Base-by-base conservation (phyloP, 2,797 vertebrate genomes). In the Fistularia tabacaria region DNA sequence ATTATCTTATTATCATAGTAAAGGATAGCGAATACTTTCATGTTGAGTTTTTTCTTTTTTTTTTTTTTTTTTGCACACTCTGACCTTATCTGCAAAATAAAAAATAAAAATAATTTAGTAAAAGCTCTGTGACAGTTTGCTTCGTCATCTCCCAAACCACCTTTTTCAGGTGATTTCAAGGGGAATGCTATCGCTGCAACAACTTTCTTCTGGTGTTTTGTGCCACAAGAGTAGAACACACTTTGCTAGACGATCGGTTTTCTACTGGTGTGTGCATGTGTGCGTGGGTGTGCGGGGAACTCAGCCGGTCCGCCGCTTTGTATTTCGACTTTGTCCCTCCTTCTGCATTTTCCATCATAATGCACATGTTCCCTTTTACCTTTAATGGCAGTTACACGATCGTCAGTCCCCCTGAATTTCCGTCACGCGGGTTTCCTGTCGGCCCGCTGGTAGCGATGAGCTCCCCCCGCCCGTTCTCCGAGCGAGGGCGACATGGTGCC, bases 401-500 rank as follows among this genome's bases (percentile, higher is more conserved):
- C 66, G 71, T 69, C 15, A 11, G 36, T 71, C 55, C 54, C 41
- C 7, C 46, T 49, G 71, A 71, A 57, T 74, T 25, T 66, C 51
- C 46, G 76, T 38, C 73, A 59, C 65, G 10, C 64, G 72, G 51
- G 79, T 75, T 59, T 58, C 62, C 62, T 42, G 57, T 69, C 55
- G 74, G 73, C 14, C 77, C 74, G 44, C 25, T 45, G 66, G 62
- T 59, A 70, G 74, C 62, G 74, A 85, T 73, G 74, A 82, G 75
- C 69, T 55, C 69, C 78, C 25, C 25, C 25, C 25, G 25, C 25
- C 25, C 25, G 80, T 71, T 74, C 78, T 83, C 76, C 80, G 46
- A 73, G 76, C 74, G 49, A 69, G 66, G 66, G 77, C 73, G 71
- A 70, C 77, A 80, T 10, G 66, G 51, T 9, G 85, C 88, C 87